A percentile compares a stretch with the other conserved stretches of the same genome.
phyloP scores from a whole-genome alignment of 1,140 invertebrate species.

The Latrodectus geometricus region DNA sequence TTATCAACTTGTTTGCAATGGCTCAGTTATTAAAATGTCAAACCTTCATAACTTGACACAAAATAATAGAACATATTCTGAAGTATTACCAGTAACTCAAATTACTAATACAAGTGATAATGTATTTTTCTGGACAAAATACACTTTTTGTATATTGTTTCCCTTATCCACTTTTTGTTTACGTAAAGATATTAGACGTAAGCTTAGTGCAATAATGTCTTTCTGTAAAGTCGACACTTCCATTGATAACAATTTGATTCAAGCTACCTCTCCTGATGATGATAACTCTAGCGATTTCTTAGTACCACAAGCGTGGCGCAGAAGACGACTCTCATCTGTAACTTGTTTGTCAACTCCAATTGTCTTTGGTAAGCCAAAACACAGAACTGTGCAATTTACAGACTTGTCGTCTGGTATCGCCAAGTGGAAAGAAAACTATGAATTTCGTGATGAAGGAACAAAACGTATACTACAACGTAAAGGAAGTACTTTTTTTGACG shows the following conservation, averaged over 20 bases:
- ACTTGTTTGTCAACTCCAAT: slow-evolving; percentile 28
- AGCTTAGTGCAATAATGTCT: slow-evolving; percentile 28
- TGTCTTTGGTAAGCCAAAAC: slow-evolving; percentile 30
- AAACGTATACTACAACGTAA: background rate
- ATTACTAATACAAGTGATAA: background rate
- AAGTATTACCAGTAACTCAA: background rate
- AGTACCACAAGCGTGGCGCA: slow-evolving; percentile 42
- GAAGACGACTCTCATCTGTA: slow-evolving; percentile 41
- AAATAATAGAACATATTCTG: too few species aligned
- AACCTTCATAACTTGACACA: background rate
- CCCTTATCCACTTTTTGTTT: slow-evolving; percentile 7
- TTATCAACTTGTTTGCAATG: background rate
- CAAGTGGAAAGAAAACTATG: slow-evolving; percentile 31
- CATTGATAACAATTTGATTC: background rate
- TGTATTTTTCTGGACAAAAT: slow-evolving; percentile 28
- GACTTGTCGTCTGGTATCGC: slow-evolving; percentile 37
- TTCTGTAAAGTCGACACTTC: slow-evolving; percentile 18
- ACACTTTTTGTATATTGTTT: slow-evolving; percentile 17
- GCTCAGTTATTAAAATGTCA: background rate
- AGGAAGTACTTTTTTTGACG: slow-evolving; percentile 28
- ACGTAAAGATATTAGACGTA: slow-evolving; percentile 34
- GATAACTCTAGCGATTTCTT: slow-evolving; percentile 16
- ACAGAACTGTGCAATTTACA: background rate
- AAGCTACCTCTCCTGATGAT: background rate
- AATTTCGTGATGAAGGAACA: background rate